Percentiles rank a stretch among this genome's conserved stretches.
Evolutionary conservation across 1,140 invertebrate species (phyloP).

Genomic region (Ditylenchus dipsaci): DNA sequence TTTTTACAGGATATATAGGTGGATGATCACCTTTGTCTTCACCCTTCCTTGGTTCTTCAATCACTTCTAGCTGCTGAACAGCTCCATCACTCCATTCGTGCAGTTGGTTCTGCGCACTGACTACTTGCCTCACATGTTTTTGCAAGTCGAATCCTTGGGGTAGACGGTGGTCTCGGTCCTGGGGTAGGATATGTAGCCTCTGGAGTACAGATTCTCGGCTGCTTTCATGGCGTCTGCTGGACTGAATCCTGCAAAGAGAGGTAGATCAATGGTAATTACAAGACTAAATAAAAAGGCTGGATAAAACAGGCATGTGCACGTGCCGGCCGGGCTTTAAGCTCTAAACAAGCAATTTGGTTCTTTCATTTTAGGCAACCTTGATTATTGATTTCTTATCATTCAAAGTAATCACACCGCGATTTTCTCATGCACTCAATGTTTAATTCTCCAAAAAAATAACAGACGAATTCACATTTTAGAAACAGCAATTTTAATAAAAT

Average conservation of each 20-base stretch:
- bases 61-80: background rate
- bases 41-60: constrained; percentile 62
- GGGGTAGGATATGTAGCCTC: constrained; percentile 85
- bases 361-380: too few relatives aligned
- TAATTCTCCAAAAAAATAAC: too few relatives aligned
- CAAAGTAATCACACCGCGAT: too few relatives aligned
- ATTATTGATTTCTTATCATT: too few relatives aligned
- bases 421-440: too few relatives aligned
- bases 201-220: constrained; percentile 68
- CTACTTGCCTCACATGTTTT: constrained; percentile 35
- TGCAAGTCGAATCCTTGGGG: constrained; percentile 85
- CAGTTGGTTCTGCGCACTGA: constrained; percentile 19
- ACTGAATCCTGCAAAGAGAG: constrained; percentile 76
- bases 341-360: too few relatives aligned
- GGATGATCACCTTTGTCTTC: constrained; percentile 95
- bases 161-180: constrained; percentile 94
- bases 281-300: too few relatives aligned
- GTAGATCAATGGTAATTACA: too few relatives aligned
- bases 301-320: too few relatives aligned
- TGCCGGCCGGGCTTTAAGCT: too few relatives aligned
- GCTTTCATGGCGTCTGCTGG: constrained; percentile 47
- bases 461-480: too few relatives aligned
- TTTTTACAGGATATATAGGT: constrained; percentile 92
- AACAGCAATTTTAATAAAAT: too few relatives aligned
- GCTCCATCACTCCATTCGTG: background rate